Conservation (phyloP, 2,113 vertebrate species). For the Chiloscyllium plagiosum region DNA sequence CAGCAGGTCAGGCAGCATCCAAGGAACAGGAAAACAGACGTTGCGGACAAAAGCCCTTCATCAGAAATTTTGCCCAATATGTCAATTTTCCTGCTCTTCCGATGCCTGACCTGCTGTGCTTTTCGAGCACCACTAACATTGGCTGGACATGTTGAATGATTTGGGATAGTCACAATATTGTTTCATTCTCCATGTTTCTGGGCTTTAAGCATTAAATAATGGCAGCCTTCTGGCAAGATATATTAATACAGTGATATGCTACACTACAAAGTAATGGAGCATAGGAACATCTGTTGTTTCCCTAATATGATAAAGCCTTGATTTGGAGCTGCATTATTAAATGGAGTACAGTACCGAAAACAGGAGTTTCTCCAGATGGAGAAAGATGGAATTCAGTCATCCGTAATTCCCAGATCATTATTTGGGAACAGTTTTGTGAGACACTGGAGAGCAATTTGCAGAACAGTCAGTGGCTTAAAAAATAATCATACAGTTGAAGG, state of each 20-base stretch:
- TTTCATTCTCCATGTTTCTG: not conserved
- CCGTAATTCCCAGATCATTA: not conserved
- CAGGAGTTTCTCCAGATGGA: not conserved
- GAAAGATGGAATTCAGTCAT: not conserved
- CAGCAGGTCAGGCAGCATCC: too few relatives aligned
- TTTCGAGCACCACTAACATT: not conserved
- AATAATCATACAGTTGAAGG: not conserved
- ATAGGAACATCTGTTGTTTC: not conserved
- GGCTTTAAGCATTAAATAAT: slow-evolving; percentile 13
- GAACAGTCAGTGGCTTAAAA: too few relatives aligned
- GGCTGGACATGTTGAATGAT: not conserved
- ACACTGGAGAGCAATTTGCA: not conserved
- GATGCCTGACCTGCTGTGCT: too few relatives aligned
- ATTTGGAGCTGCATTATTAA: not conserved
- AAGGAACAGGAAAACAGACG: too few relatives aligned
- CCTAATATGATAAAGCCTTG: slow-evolving; percentile 18
- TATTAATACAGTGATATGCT: not conserved
- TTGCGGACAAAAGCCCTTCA: too few relatives aligned
- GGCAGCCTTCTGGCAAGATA: not conserved
- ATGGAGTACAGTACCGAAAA: not conserved
- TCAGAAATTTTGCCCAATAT: too few relatives aligned
- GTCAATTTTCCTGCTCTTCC: too few relatives aligned
- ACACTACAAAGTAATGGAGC: not conserved
- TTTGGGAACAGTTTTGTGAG: not conserved
- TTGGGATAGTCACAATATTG: not conserved